These are phyloP conservation scores for Origma solitaria DNA, from an alignment of 2,113 vertebrate species.

Conservation along the genomic window DNA sequence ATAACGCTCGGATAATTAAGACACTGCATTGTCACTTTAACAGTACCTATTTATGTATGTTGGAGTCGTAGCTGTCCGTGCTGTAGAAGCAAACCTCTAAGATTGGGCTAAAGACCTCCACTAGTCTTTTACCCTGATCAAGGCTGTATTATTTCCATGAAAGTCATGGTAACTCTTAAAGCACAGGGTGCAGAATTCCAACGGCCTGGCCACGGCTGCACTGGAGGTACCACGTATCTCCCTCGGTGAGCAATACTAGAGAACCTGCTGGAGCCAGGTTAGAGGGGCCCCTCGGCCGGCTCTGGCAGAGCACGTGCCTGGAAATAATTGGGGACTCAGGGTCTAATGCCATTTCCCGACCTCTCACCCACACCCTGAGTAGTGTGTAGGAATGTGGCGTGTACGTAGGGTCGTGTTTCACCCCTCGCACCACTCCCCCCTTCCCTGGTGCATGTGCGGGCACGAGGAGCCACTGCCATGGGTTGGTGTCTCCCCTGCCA, in stretches of 20 bases:
- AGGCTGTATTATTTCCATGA: conserved; percentile 45
- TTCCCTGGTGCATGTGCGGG: neutral
- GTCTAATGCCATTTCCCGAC: neutral
- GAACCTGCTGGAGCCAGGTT: neutral
- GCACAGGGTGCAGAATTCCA: neutral
- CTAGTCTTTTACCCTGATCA: conserved; percentile 53
- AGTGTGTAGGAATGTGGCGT: neutral
- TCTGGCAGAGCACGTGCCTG: conserved; percentile 21
- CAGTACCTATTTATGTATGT: neutral
- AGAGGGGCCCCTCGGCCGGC: neutral
- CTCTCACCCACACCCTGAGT: neutral
- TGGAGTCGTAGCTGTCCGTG: neutral
- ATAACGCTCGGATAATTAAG: neutral
- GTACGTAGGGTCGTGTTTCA: neutral
- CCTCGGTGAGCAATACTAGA: neutral
- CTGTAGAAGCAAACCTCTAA: conserved; percentile 27
- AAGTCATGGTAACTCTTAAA: conserved; percentile 40
- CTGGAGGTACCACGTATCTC: neutral
- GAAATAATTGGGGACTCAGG: conserved; percentile 37
- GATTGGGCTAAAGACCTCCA: conserved; percentile 49
- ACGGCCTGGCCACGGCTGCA: neutral
- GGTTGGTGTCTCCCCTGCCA: neutral
- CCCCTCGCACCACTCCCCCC: neutral
- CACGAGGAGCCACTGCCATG: rapidly evolving
- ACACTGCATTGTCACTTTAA: conserved; percentile 59